Evolutionary conservation across 1,140 invertebrate species (phyloP), one percentile per base, ranked within the genome.

Genomic region (Colletes latitarsis): DNA sequence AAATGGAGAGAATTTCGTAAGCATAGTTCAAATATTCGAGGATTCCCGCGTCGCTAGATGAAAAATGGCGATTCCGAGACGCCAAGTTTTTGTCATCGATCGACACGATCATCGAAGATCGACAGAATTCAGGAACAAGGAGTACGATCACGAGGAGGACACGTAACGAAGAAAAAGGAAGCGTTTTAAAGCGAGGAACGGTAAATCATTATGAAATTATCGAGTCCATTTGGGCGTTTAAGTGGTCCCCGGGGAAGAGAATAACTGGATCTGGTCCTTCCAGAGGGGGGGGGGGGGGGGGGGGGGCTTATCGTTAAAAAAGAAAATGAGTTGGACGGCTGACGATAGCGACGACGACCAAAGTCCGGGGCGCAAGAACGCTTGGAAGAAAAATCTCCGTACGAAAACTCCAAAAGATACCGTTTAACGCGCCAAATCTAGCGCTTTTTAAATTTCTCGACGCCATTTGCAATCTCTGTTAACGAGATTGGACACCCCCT

Each of bases 201-300:
- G 82, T 85, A 82, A 87, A 84, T 83, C 84, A 85, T 83, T 77
- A 83, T 78, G 82, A 88, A 86, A 88, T 88, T 82, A 88, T 86
- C 86, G 73, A 82, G 77, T 88, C 84, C 84, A 82, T 86, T 82
- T 81, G 69, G 77, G 67, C 75, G 79, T 86, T 79, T 86, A 86
- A 86, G 82, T 84, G 86, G 82, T 67, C 73, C n/a, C n/a, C 52
- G 39, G 17, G 62, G 52, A 30, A 67, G 53, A 57, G 74, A 69
- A 55, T 39, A 62, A 82, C 83, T 87, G 82, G 77, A 84, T 84
- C 77, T 70, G 67, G 43, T 53, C 58, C 43, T 30, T 46, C 41
- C n/a, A 46, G 49, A 21, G 12, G 63, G 60, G n/a, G n/a, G 30
- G 21, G 14, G 55, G 21, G 60, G 60, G 6, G 15, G 15, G 19